phyloP scores from a whole-genome alignment of 1,140 invertebrate genomes.

The Aphidius gifuensis region DNA sequence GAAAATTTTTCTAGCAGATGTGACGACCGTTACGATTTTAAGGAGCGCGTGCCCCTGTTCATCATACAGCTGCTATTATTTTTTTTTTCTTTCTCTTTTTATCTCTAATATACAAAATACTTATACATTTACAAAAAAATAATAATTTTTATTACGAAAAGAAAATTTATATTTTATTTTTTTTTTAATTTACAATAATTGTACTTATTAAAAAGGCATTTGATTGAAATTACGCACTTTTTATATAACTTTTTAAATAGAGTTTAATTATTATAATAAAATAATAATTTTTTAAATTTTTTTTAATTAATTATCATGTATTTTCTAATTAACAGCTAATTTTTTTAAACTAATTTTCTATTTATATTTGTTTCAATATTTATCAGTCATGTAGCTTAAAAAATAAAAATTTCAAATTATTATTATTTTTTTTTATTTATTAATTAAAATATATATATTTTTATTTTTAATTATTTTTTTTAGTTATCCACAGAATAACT shows the following conservation, averaged over 20 bases:
- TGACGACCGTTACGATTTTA: constrained; percentile 47
- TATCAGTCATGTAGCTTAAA: constrained; percentile 20
- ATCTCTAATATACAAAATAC: constrained; percentile 22
- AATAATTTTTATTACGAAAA: background rate
- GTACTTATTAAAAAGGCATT: background rate
- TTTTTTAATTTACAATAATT: background rate
- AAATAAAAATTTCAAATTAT: constrained; percentile 23
- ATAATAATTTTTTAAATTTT: constrained; percentile 14
- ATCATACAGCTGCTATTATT: constrained; percentile 23
- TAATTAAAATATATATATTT: constrained; percentile 7
- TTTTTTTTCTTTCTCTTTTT: background rate
- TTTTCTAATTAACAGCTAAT: too few species aligned
- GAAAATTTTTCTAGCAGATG: constrained; percentile 48
- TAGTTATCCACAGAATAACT: background rate
- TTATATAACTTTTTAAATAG: too few species aligned
- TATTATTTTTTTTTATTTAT: background rate
- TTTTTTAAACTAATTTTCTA: background rate
- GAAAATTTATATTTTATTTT: background rate
- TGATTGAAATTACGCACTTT: too few species aligned
- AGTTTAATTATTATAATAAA: constrained; percentile 5
- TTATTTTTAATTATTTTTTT: background rate
- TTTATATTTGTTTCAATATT: constrained; percentile 1
- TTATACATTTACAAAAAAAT: constrained; percentile 12
- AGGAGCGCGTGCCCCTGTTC: constrained; percentile 40
- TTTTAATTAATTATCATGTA: too few species aligned